These are phyloP conservation scores for Cotesia vestalis DNA, from an alignment of 1,140 invertebrate genomes.

Conservation along the genomic window DNA sequence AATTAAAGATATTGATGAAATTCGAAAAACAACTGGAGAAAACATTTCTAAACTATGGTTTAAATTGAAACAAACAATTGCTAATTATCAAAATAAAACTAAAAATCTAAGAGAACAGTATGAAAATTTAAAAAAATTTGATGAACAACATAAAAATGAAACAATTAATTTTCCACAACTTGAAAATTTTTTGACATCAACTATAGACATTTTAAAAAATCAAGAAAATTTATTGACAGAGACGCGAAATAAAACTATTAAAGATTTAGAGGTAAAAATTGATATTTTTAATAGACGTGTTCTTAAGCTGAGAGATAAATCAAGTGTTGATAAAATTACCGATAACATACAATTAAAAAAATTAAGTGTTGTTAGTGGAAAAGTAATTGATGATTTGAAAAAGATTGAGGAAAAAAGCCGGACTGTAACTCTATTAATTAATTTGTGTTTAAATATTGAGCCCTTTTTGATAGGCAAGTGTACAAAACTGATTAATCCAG, in stretches of 20 bases:
- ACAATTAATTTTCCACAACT: slow-evolving; percentile 49
- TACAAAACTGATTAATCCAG: slow-evolving; percentile 40
- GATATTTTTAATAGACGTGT: slow-evolving; percentile 44
- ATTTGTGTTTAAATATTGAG: slow-evolving; percentile 53
- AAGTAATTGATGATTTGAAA: slow-evolving; percentile 54
- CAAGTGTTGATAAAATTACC: slow-evolving; percentile 45
- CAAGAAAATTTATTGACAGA: slow-evolving; percentile 42
- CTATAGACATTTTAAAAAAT: slow-evolving; percentile 50
- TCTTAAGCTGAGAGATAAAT: slow-evolving; percentile 48
- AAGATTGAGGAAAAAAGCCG: slow-evolving; percentile 49
- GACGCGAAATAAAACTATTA: slow-evolving; percentile 45
- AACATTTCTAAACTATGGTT: slow-evolving; percentile 51
- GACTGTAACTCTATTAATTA: slow-evolving; percentile 44
- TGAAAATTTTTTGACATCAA: slow-evolving; percentile 45
- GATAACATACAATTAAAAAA: slow-evolving; percentile 54
- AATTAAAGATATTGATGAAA: slow-evolving; percentile 41
- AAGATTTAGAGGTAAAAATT: slow-evolving; percentile 46
- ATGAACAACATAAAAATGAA: slow-evolving; percentile 48
- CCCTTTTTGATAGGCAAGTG: slow-evolving; percentile 39
- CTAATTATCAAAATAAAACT: slow-evolving; percentile 52
- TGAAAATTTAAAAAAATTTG: slow-evolving; percentile 57
- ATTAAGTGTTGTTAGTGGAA: slow-evolving; percentile 51
- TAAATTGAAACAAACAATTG: slow-evolving; percentile 47
- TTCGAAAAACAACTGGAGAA: slow-evolving; percentile 30
- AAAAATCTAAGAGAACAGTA: slow-evolving; percentile 59